Base-by-base conservation (phyloP, 2,113 vertebrate genomes). In the Pseudorhombus dupliciocellatus region DNA sequence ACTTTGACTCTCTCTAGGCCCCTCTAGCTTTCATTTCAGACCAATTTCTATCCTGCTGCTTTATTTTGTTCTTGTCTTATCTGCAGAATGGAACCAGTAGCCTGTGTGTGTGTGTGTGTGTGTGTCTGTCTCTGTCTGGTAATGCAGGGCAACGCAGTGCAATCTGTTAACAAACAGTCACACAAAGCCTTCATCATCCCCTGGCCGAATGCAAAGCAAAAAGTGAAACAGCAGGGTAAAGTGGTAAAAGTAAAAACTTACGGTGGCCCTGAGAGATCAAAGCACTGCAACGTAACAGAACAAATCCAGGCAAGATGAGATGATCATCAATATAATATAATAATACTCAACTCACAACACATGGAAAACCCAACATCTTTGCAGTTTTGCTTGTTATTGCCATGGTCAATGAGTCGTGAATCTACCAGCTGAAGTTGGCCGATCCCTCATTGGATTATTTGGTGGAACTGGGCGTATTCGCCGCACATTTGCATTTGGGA, bases 1-100 rank as follows among this genome's bases (percentile, higher is more conserved):
- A 82, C 82, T 84, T 81, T 77, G 87, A 88, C 82, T 90, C 82
- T 82, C 84, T 72, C 76, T 77, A 66, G 85, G 86, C 84, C 87
- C 88, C 91, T 88, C 86, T 86, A 89, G 88, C 91, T 83, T 87
- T 92, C 78, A 73, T 83, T 87, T 82, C 81, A 83, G 76, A 87
- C 86, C 15, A 58, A 77, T 73, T 81, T 85, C 87, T 58, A 75
- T 63, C 57, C 75, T 57, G 34, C 34, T 44, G 52, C 75, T 79
- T 66, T 48, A 21, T 63, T 73, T 25, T 53, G 9, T 53, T 26
- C 30, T 68, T 66, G 65, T 60, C 46, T 76, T 77, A 64, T 79
- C 75, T 79, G 79, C 74, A 71, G 54, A 60, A 59, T 30, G 64
- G 59, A 83, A 67, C 71, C 75, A 57, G 34, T 40, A 71, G 73